Percentiles rank a stretch among this genome's conserved stretches.
phyloP scores from a whole-genome alignment of 2,888 invertebrate species.

The Sthenelais limicola region DNA sequence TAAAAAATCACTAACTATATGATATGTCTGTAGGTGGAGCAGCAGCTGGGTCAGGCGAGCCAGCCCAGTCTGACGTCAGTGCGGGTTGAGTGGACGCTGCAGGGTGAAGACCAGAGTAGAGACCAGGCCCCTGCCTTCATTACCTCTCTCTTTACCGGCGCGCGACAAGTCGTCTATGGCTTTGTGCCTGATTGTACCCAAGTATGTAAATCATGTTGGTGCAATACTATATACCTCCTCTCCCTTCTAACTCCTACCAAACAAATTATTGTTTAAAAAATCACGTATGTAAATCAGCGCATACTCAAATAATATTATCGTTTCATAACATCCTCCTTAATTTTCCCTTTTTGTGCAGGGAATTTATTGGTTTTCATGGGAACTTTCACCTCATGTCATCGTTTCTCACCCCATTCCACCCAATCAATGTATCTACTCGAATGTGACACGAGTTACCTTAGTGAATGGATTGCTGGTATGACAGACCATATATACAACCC shows the following conservation, averaged over 20 bases:
- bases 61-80: conserved; percentile 70
- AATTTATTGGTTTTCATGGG: too few relatives aligned
- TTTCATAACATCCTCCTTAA: too few relatives aligned
- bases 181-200: conserved; percentile 68
- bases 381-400: too few relatives aligned
- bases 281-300: background rate
- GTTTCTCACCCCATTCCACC: too few relatives aligned
- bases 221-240: too few relatives aligned
- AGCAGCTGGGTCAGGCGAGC: conserved; percentile 60
- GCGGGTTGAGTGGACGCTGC: conserved; percentile 67
- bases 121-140: conserved; percentile 68
- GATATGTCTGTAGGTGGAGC: conserved; percentile 55
- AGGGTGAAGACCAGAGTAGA: conserved; percentile 56
- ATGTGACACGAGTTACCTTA: too few relatives aligned
- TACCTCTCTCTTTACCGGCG: conserved; percentile 70
- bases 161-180: conserved; percentile 69
- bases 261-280: background rate
- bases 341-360: too few relatives aligned
- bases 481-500: too few relatives aligned
- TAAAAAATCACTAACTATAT: background rate
- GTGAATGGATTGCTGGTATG: too few relatives aligned
- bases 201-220: conserved; percentile 52
- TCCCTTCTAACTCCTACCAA: background rate
- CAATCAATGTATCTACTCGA: too few relatives aligned
- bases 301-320: too few relatives aligned